A percentile compares a stretch with the other conserved stretches of the same genome.
Evolutionary conservation across 2,888 invertebrate genomes (phyloP).

Genomic region (Cosmorhoe ocellata): DNA sequence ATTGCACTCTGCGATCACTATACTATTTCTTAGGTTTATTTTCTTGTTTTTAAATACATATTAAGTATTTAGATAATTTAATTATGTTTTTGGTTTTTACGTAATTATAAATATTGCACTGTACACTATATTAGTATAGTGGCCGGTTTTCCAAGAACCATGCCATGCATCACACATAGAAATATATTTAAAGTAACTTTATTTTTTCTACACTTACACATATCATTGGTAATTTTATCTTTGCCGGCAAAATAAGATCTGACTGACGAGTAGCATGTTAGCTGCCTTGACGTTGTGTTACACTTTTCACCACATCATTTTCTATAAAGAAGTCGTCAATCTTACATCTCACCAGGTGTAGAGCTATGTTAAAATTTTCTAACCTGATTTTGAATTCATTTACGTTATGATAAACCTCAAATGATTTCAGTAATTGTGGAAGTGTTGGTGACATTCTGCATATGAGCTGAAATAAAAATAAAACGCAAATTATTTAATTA

Average conservation of each 20-base stretch:
- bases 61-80: not conserved
- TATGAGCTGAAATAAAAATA: slow-evolving; percentile 78
- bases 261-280: not conserved
- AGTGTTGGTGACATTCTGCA: slow-evolving; percentile 85
- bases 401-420: slow-evolving; percentile 64
- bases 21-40: slow-evolving; percentile 9
- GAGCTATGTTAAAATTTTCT: slow-evolving; percentile 71
- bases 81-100: slow-evolving; percentile 18
- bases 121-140: no score
- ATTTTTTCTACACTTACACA: no score
- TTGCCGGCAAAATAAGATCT: no score
- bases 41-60: slow-evolving; percentile 7
- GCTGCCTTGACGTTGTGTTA: slow-evolving; percentile 9
- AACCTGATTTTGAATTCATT: slow-evolving; percentile 64
- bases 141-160: no score
- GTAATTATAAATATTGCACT: slow-evolving; percentile 2
- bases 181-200: no score
- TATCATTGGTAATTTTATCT: no score
- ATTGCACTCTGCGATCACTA: slow-evolving; percentile 6
- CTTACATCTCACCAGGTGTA: slow-evolving; percentile 82
- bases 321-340: slow-evolving; percentile 84
- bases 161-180: no score
- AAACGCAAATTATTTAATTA: no score
- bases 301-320: slow-evolving; percentile 66
- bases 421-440: slow-evolving; percentile 76